Conservation (phyloP, 2,113 vertebrate genomes). For the Etheostoma spectabile region DNA sequence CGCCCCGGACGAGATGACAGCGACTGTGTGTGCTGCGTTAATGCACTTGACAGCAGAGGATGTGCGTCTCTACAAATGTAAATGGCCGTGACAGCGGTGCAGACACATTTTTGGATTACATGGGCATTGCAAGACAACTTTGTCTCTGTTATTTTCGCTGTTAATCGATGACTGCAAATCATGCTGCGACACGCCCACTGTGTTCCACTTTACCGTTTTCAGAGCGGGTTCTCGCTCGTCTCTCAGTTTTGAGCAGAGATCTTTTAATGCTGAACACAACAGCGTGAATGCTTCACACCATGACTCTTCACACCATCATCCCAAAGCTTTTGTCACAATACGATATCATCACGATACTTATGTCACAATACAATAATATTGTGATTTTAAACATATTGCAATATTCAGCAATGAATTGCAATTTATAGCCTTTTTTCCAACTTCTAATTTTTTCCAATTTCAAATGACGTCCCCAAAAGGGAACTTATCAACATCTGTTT, state of each 20-base stretch:
- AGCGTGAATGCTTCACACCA: neutral
- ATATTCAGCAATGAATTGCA: too few relatives aligned
- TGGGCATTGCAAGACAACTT: neutral
- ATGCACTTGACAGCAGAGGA: constrained; percentile 27
- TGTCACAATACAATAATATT: too few relatives aligned
- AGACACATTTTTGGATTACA: constrained; percentile 16
- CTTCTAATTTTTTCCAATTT: too few relatives aligned
- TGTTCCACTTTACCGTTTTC: neutral
- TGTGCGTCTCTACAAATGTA: constrained; percentile 15
- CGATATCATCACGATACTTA: too few relatives aligned
- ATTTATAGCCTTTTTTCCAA: too few relatives aligned
- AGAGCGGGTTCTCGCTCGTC: constrained; percentile 2
- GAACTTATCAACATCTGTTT: too few relatives aligned
- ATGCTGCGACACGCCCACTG: neutral
- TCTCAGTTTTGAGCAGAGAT: neutral
- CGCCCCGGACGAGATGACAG: neutral
- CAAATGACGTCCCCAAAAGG: too few relatives aligned
- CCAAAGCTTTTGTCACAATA: too few relatives aligned
- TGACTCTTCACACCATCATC: neutral
- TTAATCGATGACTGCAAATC: constrained; percentile 4
- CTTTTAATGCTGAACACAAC: neutral
- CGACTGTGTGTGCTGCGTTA: neutral
- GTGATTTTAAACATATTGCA: too few relatives aligned
- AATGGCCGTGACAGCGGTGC: neutral
- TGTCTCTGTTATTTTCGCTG: constrained; percentile 9